phyloP scores from a whole-genome alignment of 2,113 vertebrate species.

The Alectura lathami region DNA sequence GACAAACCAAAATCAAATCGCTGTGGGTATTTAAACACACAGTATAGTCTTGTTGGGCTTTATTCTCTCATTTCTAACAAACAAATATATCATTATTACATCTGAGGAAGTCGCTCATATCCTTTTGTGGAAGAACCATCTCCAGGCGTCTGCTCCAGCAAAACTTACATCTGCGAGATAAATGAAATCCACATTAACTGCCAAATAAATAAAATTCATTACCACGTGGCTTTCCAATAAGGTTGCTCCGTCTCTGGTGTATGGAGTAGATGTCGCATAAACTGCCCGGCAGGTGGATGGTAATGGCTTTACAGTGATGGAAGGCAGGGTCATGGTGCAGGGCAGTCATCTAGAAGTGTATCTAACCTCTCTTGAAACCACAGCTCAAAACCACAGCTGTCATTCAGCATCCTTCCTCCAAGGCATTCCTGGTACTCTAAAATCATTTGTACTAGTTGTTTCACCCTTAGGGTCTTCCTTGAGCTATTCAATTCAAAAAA shows the following conservation, averaged over 20 bases:
- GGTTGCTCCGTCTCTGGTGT: neutral
- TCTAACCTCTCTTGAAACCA: neutral
- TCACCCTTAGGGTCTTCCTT: neutral
- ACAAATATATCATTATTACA: neutral
- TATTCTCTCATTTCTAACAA: neutral
- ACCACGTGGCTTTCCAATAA: neutral
- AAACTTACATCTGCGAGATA: neutral
- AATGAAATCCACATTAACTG: constrained; percentile 1
- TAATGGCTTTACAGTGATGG: neutral
- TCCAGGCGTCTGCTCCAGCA: neutral
- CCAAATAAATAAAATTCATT: neutral
- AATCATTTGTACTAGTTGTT: neutral
- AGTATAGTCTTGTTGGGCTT: neutral
- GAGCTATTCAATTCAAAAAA: neutral
- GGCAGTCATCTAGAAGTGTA: neutral
- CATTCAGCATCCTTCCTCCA: neutral
- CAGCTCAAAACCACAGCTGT: neutral
- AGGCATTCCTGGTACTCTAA: neutral
- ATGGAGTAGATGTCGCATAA: neutral
- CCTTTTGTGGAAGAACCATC: neutral
- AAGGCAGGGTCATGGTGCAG: fast-evolving
- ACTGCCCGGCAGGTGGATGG: neutral
- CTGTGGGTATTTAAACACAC: neutral
- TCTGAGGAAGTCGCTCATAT: neutral
- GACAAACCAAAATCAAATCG: neutral